These are phyloP conservation scores for Lepisosteus osseus DNA, from an alignment of 2,113 vertebrate genomes.

Conservation along the genomic window DNA sequence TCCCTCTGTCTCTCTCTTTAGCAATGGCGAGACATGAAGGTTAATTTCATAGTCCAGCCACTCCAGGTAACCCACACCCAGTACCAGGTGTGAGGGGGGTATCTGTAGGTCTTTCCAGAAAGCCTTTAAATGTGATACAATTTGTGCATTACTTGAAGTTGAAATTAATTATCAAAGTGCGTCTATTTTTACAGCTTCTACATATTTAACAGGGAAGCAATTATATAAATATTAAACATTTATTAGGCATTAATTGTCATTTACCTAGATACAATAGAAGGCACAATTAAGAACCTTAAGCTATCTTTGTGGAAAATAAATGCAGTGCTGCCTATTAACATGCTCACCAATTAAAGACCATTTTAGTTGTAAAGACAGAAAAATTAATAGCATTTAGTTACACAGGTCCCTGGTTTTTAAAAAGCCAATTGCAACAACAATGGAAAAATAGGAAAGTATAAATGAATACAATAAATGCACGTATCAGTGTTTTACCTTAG, in stretches of 20 bases:
- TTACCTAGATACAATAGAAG: conserved; percentile 54
- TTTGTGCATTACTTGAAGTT: conserved; percentile 38
- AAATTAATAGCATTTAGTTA: conserved; percentile 66
- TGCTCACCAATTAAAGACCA: conserved; percentile 17
- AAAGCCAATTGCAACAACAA: conserved; percentile 59
- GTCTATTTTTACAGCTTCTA: conserved; percentile 58
- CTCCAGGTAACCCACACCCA: no score
- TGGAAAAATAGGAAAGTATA: conserved; percentile 64
- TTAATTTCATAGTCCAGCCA: no score
- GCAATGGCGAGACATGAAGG: no score
- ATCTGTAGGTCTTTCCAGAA: no score
- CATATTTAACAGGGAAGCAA: conserved; percentile 60
- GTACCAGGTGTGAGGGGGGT: no score
- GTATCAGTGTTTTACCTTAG: conserved; percentile 56
- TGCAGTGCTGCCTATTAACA: conserved; percentile 33
- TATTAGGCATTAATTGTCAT: conserved; percentile 23
- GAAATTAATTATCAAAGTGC: conserved; percentile 59
- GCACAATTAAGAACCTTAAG: conserved; percentile 68
- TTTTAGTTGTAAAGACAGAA: conserved; percentile 35
- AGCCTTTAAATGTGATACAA: no score
- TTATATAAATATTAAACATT: conserved; percentile 43
- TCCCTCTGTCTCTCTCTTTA: conserved; percentile 21
- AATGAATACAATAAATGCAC: conserved; percentile 68
- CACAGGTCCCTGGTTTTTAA: conserved; percentile 55
- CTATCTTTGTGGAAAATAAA: conserved; percentile 65